Conservation (phyloP, 37 sponge, comb jelly and placozoan genomes). For the Haliclona indistincta region DNA sequence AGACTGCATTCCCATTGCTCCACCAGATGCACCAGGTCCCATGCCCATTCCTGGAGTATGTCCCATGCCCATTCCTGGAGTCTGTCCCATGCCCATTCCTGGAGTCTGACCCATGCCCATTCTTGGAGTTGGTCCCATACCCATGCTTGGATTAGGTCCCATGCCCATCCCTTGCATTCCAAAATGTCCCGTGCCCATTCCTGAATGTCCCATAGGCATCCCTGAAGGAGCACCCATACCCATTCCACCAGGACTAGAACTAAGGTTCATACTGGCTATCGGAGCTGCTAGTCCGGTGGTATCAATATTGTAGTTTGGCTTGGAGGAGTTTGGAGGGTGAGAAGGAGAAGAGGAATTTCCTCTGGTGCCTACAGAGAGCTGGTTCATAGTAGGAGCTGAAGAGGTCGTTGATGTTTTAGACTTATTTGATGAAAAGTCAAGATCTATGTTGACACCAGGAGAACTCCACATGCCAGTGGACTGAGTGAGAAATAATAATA, state of each 20-base stretch:
- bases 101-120: slow-evolving; percentile 11
- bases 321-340: neutral
- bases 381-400: slow-evolving; percentile 66
- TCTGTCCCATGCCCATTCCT: slow-evolving; percentile 23
- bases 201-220: slow-evolving; percentile 28
- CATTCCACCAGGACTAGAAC: slow-evolving; percentile 3
- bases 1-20: too few species aligned
- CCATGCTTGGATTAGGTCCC: slow-evolving; percentile 38
- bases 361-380: slow-evolving; percentile 27
- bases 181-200: slow-evolving; percentile 23
- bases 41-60: neutral
- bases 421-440: slow-evolving; percentile 62
- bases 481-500: neutral
- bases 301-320: slow-evolving; percentile 40
- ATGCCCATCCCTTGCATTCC: slow-evolving; percentile 35
- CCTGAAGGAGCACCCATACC: neutral
- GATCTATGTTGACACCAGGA: slow-evolving; percentile 68
- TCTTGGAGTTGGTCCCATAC: slow-evolving; percentile 11
- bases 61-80: slow-evolving; percentile 57
- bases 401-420: slow-evolving; percentile 6
- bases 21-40: neutral
- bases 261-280: neutral
- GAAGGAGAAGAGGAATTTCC: slow-evolving; percentile 9
- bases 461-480: slow-evolving; percentile 43
- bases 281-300: slow-evolving; percentile 3